Evolutionary conservation across 2,113 vertebrate species (phyloP).

Genomic region (Carlito syrichta): DNA sequence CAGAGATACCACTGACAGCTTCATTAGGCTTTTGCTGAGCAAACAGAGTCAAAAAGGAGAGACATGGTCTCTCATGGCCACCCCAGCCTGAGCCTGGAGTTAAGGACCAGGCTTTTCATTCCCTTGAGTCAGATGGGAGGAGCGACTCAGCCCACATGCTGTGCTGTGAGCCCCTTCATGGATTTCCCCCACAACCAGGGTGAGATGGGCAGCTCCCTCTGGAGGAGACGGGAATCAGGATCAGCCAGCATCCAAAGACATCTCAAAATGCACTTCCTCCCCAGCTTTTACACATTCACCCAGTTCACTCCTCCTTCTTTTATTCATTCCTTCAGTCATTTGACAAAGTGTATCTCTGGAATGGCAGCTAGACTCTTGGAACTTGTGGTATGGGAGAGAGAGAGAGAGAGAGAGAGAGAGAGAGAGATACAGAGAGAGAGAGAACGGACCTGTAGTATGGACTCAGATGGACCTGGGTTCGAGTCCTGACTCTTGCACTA

Average conservation of each 20-base stretch:
- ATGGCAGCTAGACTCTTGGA: background rate
- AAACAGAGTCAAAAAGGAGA: background rate
- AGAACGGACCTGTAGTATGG: background rate
- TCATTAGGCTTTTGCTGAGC: background rate
- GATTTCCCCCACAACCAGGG: background rate
- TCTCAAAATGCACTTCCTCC: too few species aligned
- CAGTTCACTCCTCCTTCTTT: background rate
- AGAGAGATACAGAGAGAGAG: too few species aligned
- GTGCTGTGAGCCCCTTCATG: background rate
- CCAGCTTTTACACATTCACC: background rate
- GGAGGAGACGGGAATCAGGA: fast-evolving
- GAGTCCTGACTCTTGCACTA: background rate
- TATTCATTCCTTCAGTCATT: background rate
- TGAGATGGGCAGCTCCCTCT: background rate
- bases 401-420: too few species aligned
- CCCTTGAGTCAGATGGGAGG: too few species aligned
- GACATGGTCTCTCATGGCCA: background rate
- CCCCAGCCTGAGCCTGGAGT: background rate
- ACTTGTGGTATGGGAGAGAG: background rate
- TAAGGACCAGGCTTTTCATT: too few species aligned
- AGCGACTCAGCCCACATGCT: background rate
- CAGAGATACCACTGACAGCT: background rate
- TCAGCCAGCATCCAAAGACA: too few species aligned
- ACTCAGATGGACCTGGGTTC: background rate
- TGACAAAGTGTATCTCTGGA: background rate